A percentile compares a stretch with the other conserved stretches of the same genome.
phyloP scores from a whole-genome alignment of 2,113 vertebrate genomes.

The Antechinus stuartii region DNA sequence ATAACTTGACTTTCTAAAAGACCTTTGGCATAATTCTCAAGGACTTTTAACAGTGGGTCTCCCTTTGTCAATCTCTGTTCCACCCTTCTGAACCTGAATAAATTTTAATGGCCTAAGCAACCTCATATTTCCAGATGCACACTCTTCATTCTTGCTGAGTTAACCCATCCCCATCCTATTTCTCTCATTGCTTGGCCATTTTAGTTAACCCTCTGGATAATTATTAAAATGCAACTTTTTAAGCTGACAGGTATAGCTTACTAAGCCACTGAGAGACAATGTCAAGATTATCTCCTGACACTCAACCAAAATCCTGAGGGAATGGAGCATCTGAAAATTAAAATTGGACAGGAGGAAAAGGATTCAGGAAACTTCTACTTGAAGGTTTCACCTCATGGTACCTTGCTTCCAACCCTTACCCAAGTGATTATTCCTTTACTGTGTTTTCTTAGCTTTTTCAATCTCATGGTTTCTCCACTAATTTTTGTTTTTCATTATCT shows the following conservation, averaged over 20 bases:
- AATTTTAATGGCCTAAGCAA: too few species aligned
- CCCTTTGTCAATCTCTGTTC: too few species aligned
- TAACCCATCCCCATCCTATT: not conserved
- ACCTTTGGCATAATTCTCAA: too few species aligned
- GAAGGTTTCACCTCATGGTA: not conserved
- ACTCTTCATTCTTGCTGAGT: too few species aligned
- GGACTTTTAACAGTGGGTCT: too few species aligned
- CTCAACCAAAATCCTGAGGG: not conserved
- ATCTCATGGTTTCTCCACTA: not conserved
- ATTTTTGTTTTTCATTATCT: slow-evolving; percentile 20
- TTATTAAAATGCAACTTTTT: not conserved
- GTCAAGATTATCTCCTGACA: not conserved
- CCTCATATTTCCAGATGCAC: too few species aligned
- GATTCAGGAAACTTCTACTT: not conserved
- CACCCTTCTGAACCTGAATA: too few species aligned
- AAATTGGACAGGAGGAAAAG: not conserved
- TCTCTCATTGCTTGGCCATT: not conserved
- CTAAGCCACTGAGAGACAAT: not conserved
- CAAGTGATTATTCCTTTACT: not conserved
- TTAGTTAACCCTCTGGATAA: not conserved
- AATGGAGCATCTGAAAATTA: not conserved
- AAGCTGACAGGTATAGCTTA: not conserved
- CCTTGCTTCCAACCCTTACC: not conserved
- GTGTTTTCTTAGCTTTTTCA: not conserved
- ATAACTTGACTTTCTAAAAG: not conserved